Evolutionary conservation across 1,140 invertebrate species (phyloP).

Genomic region (Ladona fulva): DNA sequence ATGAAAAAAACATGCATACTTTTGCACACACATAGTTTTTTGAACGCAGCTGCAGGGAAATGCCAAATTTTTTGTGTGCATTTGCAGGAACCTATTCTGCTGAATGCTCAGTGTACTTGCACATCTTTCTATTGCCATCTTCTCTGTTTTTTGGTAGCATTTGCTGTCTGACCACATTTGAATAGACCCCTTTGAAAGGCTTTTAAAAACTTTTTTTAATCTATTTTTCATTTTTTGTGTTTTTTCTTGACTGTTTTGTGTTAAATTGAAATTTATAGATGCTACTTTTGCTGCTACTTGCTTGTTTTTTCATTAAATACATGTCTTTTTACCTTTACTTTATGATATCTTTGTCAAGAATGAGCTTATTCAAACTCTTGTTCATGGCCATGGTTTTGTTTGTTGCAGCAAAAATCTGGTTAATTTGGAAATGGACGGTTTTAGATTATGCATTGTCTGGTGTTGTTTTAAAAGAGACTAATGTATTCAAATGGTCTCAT

Average conservation of each 20-base stretch:
- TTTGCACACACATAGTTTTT: conserved; percentile 9
- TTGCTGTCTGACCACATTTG: conserved; percentile 8
- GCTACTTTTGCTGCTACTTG: conserved; percentile 10
- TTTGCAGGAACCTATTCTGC: conserved; percentile 21
- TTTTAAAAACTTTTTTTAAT: conserved; percentile 14
- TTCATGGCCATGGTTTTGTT: no score
- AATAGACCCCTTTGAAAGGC: conserved; percentile 12
- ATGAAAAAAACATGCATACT: conserved; percentile 14
- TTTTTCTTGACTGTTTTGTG: conserved; percentile 9
- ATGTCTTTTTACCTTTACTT: neutral
- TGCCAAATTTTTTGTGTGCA: conserved; percentile 14
- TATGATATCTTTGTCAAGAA: neutral
- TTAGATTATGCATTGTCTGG: no score
- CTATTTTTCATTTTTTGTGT: conserved; percentile 14
- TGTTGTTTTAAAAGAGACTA: no score
- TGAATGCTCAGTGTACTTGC: conserved; percentile 15
- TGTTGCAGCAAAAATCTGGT: no score
- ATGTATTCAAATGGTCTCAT: no score
- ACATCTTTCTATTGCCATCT: conserved; percentile 17
- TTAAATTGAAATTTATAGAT: conserved; percentile 11
- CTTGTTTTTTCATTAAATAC: neutral
- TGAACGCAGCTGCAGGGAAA: conserved; percentile 7
- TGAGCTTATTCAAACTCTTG: neutral
- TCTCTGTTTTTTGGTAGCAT: conserved; percentile 21
- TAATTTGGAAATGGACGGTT: no score